Evolutionary conservation across 2,113 vertebrate species (phyloP).

Genomic region (Oryzias javanicus): DNA sequence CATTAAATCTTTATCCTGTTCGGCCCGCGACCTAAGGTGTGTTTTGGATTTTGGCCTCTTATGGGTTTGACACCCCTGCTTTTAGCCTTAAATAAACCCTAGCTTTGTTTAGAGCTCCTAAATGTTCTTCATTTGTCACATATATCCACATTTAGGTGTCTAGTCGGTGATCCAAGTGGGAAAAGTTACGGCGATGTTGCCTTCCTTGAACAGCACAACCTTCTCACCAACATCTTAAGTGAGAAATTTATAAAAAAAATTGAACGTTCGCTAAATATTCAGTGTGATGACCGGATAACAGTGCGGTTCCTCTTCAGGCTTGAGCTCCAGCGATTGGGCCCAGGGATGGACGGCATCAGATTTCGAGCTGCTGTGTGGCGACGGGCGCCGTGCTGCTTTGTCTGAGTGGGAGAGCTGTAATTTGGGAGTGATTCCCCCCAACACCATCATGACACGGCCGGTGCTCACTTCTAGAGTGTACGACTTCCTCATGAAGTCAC

Average conservation of each 20-base stretch:
- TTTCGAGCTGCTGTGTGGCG: slow-evolving; percentile 83
- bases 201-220: slow-evolving; percentile 86
- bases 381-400: slow-evolving; percentile 76
- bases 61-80: too few species aligned
- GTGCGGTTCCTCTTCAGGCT: slow-evolving; percentile 61
- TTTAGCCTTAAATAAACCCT: too few species aligned
- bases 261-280: neutral
- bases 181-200: slow-evolving; percentile 88
- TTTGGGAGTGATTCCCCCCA: slow-evolving; percentile 83
- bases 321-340: slow-evolving; percentile 81
- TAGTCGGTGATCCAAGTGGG: slow-evolving; percentile 84
- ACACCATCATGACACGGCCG: slow-evolving; percentile 84
- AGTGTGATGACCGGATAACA: neutral
- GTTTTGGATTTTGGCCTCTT: too few species aligned
- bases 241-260: slow-evolving; percentile 39
- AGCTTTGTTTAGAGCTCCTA: too few species aligned
- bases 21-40: too few species aligned
- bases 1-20: too few species aligned
- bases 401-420: slow-evolving; percentile 85
- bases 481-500: slow-evolving; percentile 85
- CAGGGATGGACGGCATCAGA: slow-evolving; percentile 69
- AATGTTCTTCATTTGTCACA: too few species aligned
- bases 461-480: slow-evolving; percentile 82
- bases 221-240: slow-evolving; percentile 84
- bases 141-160: slow-evolving; percentile 69